phyloP scores from a whole-genome alignment of 2,113 vertebrate species.

The Heterochromis multidens region DNA sequence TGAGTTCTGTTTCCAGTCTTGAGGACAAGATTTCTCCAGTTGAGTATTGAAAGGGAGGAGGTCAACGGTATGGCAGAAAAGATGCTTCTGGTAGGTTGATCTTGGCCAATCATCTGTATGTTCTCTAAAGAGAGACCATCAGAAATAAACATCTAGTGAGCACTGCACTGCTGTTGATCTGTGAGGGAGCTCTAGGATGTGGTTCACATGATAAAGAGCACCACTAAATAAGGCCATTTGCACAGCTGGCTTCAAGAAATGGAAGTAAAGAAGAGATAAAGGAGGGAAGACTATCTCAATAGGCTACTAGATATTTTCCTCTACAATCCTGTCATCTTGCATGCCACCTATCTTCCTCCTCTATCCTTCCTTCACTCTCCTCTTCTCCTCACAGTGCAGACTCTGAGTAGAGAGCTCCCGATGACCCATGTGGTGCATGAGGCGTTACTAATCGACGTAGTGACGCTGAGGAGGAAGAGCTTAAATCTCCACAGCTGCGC shows the following conservation, averaged over 20 bases:
- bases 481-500: constrained; percentile 93
- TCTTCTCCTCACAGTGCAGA: constrained; percentile 74
- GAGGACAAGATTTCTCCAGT: constrained; percentile 5
- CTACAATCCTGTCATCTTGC: not conserved
- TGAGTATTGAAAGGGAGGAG: not conserved
- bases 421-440: constrained; percentile 80
- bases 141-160: constrained; percentile 9
- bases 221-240: constrained; percentile 54
- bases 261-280: constrained; percentile 9
- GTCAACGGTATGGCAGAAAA: not conserved
- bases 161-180: constrained; percentile 11
- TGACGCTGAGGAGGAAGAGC: constrained; percentile 82
- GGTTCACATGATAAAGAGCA: constrained; percentile 50
- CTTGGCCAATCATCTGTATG: not conserved
- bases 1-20: constrained; percentile 6
- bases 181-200: constrained; percentile 8
- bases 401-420: constrained; percentile 83
- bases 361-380: not conserved
- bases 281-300: not conserved
- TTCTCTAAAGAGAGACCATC: not conserved
- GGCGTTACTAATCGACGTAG: constrained; percentile 77
- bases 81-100: constrained; percentile 7
- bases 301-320: not conserved
- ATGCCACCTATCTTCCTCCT: not conserved
- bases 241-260: constrained; percentile 19